Base-by-base conservation (phyloP, 2,888 invertebrate species). In the Magallana nippona region DNA sequence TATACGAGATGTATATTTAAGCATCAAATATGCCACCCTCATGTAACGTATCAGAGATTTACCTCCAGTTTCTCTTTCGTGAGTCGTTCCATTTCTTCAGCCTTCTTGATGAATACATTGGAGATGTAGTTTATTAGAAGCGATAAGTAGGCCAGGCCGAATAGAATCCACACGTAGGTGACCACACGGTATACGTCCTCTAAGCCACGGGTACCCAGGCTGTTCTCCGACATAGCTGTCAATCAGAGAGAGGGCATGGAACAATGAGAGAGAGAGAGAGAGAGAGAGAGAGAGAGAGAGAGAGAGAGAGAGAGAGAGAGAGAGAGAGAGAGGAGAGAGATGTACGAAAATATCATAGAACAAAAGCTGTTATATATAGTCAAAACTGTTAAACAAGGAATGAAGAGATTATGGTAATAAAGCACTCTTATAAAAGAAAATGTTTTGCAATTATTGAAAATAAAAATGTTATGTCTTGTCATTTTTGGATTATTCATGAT, bases 141-240 rank as follows among this genome's bases (percentile, higher is more conserved):
- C 1, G 93, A 90, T 55, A 93, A 88, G 84, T 93, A 93, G 58
- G 93, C 89, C 56, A 93, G 87, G 0, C 93, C 93, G 55, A 92
- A 89, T 63, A 93, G 85, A 62, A 93, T 92, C 93, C 93, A 93
- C 19, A 90, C 87, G 81, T 91, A 93, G 15, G 91, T 90, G 11
- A 89, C 88, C 10, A 92, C 89, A 62, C 91, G 87, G 87, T 92
- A 93, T 10, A 91, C 86, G 55, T 91, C 91, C 15, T 89, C 87
- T 13, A 85, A 87, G 3, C 87, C 86, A 2, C 82, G 82, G 15
- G 88, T 87, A 13, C 83, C 86, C n/a, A 89, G 84, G n/a, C 88
- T 83, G 81, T 89, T 88, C 81, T 87, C 89, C 1, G 88, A 87
- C 58, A 89, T 84, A 27, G 88, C 89, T 88, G 83, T 57, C 83